Evolutionary conservation across 2,888 invertebrate species (phyloP), one percentile per base, ranked within the genome.

Genomic region (Ganaspis brasiliensis): DNA sequence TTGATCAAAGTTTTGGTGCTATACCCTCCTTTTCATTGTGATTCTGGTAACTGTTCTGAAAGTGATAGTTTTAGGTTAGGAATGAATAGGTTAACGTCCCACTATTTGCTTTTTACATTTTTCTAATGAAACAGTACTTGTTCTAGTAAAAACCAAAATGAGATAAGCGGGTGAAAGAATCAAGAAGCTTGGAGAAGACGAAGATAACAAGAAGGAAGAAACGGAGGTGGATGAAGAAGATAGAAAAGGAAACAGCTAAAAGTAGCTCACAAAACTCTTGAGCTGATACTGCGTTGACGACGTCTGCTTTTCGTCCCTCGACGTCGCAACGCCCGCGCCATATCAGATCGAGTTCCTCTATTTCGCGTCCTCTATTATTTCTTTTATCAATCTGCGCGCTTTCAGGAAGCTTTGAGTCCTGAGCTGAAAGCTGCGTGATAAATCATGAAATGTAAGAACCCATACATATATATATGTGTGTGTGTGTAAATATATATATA

Each of bases 381-480:
- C 90, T 90, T 91, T 91, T 90, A 91, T 91, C 91, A 90, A 91
- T 90, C 90, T 90, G 89, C 86, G 86, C 88, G 88, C 89, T 90
- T 91, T 90, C 90, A 91, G 85, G 82, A 77, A 84, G 88, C 90
- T 90, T 90, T 90, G 91, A 91, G 88, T 87, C 85, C 86, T 82
- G 83, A 81, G 86, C 88, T 90, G 89, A 90, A 90, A 91, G 91
- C 91, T 89, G 88, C 90, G 90, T 89, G 91, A 91, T 91, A 91
- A 91, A 91, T 91, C 91, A 90, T 89, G 89, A 90, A 91, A 90
- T 89, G 90, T 90, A 91, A 90, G 91, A 90, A 90, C 89, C 85
- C 85, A 86, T 83, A 87, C 85, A 84, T 80, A 82, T 77, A 76
- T 83, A 81, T 19, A 49, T 16, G 73, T 67, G 74, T 74, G 75